Conservation (phyloP, 2,113 vertebrate genomes). For the Mormyrus lacerda region DNA sequence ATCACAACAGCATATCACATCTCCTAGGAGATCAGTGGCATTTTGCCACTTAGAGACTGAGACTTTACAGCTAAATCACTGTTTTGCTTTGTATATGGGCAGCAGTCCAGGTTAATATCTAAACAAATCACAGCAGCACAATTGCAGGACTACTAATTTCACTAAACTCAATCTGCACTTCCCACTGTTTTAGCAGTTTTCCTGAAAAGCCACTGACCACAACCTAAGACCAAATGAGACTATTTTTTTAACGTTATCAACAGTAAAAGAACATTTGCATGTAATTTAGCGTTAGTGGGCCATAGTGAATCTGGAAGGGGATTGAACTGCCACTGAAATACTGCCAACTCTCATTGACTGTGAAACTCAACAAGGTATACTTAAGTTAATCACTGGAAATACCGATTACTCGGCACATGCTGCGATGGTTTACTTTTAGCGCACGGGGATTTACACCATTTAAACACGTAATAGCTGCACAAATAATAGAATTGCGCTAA, state of each 20-base stretch:
- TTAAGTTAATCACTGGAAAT: conserved; percentile 10
- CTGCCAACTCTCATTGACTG: not conserved
- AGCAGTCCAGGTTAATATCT: not conserved
- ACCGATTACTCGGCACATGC: not conserved
- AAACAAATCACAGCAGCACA: not conserved
- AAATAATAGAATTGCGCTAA: not conserved
- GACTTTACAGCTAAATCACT: not conserved
- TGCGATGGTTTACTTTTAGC: not conserved
- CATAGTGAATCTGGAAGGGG: not conserved
- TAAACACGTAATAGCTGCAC: not conserved
- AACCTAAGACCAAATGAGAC: not conserved
- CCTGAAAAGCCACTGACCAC: not conserved
- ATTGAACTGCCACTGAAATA: not conserved
- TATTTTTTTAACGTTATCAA: not conserved
- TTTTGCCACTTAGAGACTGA: not conserved
- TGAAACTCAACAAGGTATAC: not conserved
- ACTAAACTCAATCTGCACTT: not conserved
- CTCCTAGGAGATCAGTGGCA: not conserved
- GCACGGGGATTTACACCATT: not conserved
- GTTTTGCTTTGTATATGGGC: not conserved
- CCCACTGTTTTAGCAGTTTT: not conserved
- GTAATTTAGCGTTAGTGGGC: not conserved
- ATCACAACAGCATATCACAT: not conserved
- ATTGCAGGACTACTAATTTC: not conserved
- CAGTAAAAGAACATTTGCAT: not conserved